These are phyloP conservation scores for Isoperla grammatica DNA, from an alignment of 2,888 invertebrate species.

Conservation along the genomic window DNA sequence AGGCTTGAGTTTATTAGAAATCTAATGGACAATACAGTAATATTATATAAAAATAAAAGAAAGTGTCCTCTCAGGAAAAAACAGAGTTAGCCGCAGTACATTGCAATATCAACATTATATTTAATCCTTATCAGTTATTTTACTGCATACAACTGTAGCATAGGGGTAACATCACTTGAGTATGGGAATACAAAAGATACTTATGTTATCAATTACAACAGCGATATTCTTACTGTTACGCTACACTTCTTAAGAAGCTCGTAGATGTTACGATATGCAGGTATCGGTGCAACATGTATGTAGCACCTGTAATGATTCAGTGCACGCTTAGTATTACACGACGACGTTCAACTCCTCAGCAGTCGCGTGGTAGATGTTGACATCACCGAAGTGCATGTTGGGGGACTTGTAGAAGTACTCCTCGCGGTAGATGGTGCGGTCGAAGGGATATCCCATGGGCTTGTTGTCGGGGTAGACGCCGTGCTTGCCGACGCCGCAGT, in stretches of 20 bases:
- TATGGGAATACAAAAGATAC: no score
- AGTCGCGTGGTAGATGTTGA: conserved; percentile 54
- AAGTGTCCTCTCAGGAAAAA: conserved; percentile 1
- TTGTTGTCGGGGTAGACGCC: conserved; percentile 47
- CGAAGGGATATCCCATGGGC: conserved; percentile 69
- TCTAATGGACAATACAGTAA: conserved; percentile 9
- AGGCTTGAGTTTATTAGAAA: conserved; percentile 2
- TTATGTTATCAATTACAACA: background rate
- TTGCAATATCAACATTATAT: conserved; percentile 1
- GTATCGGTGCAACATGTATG: no score
- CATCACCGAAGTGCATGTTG: conserved; percentile 57
- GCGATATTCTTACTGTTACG: background rate
- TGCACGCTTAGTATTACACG: conserved; percentile 2
- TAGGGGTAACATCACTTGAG: background rate
- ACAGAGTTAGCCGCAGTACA: background rate
- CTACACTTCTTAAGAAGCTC: no score
- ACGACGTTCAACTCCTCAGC: conserved; percentile 25
- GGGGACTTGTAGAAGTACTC: conserved; percentile 39
- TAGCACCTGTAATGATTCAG: no score
- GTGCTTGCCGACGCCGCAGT: conserved; percentile 47
- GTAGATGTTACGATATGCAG: no score
- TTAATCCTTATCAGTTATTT: conserved; percentile 2
- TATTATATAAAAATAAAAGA: background rate
- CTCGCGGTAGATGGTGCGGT: conserved; percentile 50
- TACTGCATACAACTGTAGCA: background rate